Base-by-base conservation (phyloP, 2,113 vertebrate genomes). In the Paradoxurus hermaphroditus region DNA sequence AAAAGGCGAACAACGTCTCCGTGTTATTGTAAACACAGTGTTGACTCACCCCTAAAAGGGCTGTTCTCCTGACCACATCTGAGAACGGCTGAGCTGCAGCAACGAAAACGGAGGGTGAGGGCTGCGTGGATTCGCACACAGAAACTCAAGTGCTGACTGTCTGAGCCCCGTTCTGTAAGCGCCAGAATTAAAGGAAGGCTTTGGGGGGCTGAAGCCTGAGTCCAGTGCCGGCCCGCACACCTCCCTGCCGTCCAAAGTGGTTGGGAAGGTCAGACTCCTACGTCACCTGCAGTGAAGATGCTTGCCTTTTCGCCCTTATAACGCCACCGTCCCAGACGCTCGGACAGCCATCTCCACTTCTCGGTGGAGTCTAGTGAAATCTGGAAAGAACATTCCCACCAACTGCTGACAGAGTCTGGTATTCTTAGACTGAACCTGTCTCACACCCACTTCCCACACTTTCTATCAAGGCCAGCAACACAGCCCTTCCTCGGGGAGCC, bases 41-140 rank as follows among this genome's bases (percentile, higher is more conserved):
- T 36, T 79, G 91, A 84, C 81, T 51, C 59, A n/a, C 15, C 25
- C 59, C 34, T 23, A 3, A 27, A 25, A 72, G n/a, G 62, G 82
- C 2, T 10, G 68, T 25, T 36, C 19, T 86, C 31, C 90, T 31
- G 82, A 25, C 68, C 77, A 87, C 51, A 51, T 34, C 4, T 49
- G 75, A 56, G 39, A 68, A 8, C 4, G 4, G 88, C 25, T 51
- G 12, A 11, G 7, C 10, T 46, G 67, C 3, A 62, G 72, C n/a
- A 39, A 29, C 1, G 59, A 15, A 67, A 49, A 79, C 63, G 79
- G 23, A 10, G 12, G 39, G 4, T n/a, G 9, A 70, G 82, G 27
- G 2, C 31, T n/a, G 27, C 41, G 10, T 4, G 1, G 1, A 29
- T 27, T 5, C 59, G 62, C 27, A 3, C 0, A 41, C 10, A 46